Evolutionary conservation across 2,888 invertebrate species (phyloP), one percentile per base, ranked within the genome.

Genomic region (Cryptocephalus moraei): DNA sequence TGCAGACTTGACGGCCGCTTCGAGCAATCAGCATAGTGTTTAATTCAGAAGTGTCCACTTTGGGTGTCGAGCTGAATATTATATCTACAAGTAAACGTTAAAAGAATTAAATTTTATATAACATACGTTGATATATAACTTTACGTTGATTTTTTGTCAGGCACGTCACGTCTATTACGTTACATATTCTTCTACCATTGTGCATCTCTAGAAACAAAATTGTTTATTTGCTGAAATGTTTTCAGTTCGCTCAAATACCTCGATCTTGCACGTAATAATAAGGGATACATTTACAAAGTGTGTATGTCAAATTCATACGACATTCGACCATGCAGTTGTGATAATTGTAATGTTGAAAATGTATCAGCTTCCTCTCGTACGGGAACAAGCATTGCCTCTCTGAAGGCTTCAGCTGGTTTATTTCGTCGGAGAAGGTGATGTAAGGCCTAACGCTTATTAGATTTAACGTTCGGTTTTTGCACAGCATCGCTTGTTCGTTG

Each of bases 241-340:
- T n/a, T n/a, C n/a, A 36, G 2, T 4, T 36, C 36, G 4, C 4
- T 4, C 36, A 11, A 36, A 6, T n/a, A 64, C 72, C 70, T 55
- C 72, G 72, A 32, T 45, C 38, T 45, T 72, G 67, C 0, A 75
- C 73, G 48, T 76, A 75, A 57, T 73, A 78, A 49, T 74, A 72
- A 0, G 83, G 84, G 1, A 80, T 64, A 61, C 85, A 85, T 8
- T 76, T 73, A 56, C 85, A 85, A 1, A 62, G 53, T 4, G 62
- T 60, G 13, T 66, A 66, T 1, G 77, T 66, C 39, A 75, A 61
- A 38, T 67, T 62, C 12, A 76, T 68, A 33, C 79, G 74, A 56
- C 80, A 78, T 53, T 76, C 76, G 1, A 75, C 72, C 68, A 82
- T 70, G 56, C 85, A 85, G 62, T 85, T 85, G 51, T 78, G 75